phyloP scores from a whole-genome alignment of 2,888 invertebrate genomes.

The Cylloceria caligata region DNA sequence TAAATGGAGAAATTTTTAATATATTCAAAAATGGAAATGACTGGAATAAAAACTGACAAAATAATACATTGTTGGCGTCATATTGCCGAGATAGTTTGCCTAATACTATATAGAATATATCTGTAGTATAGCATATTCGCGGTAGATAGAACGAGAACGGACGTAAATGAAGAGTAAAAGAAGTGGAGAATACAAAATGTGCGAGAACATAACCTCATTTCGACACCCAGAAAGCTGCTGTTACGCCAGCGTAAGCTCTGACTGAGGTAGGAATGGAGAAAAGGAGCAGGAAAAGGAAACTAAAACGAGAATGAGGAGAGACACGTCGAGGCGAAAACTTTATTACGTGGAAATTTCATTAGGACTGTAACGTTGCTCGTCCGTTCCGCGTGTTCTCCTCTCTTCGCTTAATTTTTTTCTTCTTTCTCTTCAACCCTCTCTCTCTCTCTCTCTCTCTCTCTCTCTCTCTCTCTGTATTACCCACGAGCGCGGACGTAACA shows the following conservation, averaged over 20 bases:
- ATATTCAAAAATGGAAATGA: background rate
- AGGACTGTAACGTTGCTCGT: conserved; percentile 51
- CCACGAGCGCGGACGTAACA: conserved; percentile 38
- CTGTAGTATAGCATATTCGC: conserved; percentile 32
- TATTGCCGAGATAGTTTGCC: background rate
- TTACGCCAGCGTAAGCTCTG: conserved; percentile 7
- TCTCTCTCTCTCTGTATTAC: conserved; percentile 14
- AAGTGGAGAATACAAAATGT: conserved; percentile 24
- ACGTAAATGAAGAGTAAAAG: conserved; percentile 41
- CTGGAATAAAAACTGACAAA: background rate
- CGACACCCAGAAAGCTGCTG: conserved; percentile 38
- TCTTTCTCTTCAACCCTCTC: background rate
- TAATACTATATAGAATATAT: background rate
- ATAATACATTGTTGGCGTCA: too few relatives aligned
- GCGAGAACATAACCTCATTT: conserved; percentile 51
- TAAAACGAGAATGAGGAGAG: conserved; percentile 44
- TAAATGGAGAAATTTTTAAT: background rate
- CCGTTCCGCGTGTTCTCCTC: conserved; percentile 43
- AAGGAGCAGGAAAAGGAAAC: background rate
- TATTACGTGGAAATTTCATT: conserved; percentile 55
- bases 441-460: background rate
- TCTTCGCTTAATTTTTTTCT: conserved; percentile 35
- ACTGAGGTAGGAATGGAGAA: conserved; percentile 26
- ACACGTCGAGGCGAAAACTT: conserved; percentile 51
- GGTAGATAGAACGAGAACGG: conserved; percentile 48